Evolutionary conservation across 2,113 vertebrate genomes (phyloP).

Genomic region (Tachysurus fulvidraco): DNA sequence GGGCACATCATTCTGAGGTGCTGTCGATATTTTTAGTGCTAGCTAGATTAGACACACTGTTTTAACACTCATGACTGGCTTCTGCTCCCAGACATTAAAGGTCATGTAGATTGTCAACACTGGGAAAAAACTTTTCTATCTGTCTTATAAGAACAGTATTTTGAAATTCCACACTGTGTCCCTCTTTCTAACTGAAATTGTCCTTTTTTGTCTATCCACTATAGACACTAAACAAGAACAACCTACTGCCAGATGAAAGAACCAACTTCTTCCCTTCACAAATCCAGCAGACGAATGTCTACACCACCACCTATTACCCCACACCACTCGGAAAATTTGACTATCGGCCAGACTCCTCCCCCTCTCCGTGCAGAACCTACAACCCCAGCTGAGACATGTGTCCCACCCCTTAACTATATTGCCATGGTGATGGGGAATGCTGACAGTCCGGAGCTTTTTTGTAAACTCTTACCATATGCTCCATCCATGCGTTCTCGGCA

Average conservation of each 20-base stretch:
- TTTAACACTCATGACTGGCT: constrained; percentile 11
- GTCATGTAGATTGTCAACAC: not conserved
- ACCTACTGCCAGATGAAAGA: constrained; percentile 92
- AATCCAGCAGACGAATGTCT: constrained; percentile 94
- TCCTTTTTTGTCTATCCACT: constrained; percentile 54
- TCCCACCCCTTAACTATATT: constrained; percentile 28
- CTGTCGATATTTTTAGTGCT: constrained; percentile 46
- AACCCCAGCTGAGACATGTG: constrained; percentile 86
- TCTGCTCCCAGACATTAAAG: constrained; percentile 5
- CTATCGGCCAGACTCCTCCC: constrained; percentile 91
- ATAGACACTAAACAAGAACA: constrained; percentile 98
- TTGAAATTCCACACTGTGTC: not conserved
- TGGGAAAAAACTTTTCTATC: not conserved
- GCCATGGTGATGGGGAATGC: constrained; percentile 38
- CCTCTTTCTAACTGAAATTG: not conserved
- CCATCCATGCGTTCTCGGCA: constrained; percentile 39
- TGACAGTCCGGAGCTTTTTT: constrained; percentile 23
- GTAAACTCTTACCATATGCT: constrained; percentile 26
- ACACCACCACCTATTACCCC: constrained; percentile 97
- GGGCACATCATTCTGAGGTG: constrained; percentile 12
- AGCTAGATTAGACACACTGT: constrained; percentile 17
- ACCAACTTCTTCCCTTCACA: constrained; percentile 89
- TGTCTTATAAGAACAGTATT: constrained; percentile 17
- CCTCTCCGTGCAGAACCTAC: constrained; percentile 94
- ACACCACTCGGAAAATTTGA: constrained; percentile 89